Evolutionary conservation across 2,113 vertebrate genomes (phyloP).

Genomic region (Tachuris rubrigastra): DNA sequence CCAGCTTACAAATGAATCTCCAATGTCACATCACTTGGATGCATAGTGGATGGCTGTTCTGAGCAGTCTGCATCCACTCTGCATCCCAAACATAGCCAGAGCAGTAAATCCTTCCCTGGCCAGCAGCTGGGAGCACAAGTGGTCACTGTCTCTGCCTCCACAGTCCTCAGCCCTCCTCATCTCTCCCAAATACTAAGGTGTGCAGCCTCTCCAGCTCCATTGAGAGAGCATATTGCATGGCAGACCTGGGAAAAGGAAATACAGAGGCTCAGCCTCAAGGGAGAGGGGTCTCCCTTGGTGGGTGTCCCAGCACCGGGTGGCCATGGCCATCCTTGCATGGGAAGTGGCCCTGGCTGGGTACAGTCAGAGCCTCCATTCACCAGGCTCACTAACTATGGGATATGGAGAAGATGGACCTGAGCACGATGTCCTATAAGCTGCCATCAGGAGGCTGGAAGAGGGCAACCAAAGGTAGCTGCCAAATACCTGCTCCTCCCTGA

Average conservation of each 20-base stretch:
- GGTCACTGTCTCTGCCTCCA: rapidly evolving
- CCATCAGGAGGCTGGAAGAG: not conserved
- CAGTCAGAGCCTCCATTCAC: not conserved
- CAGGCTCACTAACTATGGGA: not conserved
- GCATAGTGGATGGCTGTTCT: not conserved
- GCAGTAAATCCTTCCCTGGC: not conserved
- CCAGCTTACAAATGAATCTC: slow-evolving; percentile 9
- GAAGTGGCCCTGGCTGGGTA: not conserved
- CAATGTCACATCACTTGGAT: not conserved
- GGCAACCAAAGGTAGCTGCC: not conserved
- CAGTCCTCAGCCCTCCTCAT: rapidly evolving
- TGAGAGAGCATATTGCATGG: not conserved
- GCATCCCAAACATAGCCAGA: not conserved
- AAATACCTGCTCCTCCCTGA: not conserved
- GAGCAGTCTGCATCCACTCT: not conserved
- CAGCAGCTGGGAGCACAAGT: not conserved
- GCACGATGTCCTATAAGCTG: not conserved
- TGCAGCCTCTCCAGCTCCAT: not conserved
- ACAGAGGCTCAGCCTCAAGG: not conserved
- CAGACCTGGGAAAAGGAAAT: not conserved
- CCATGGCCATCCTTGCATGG: not conserved
- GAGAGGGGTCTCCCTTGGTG: not conserved
- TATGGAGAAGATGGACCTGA: not conserved
- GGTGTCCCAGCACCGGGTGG: not conserved
- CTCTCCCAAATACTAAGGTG: not conserved